Percentiles rank a stretch among this genome's conserved stretches.
phyloP scores from a whole-genome alignment of 2,888 invertebrate genomes.

The Villa cingulata region DNA sequence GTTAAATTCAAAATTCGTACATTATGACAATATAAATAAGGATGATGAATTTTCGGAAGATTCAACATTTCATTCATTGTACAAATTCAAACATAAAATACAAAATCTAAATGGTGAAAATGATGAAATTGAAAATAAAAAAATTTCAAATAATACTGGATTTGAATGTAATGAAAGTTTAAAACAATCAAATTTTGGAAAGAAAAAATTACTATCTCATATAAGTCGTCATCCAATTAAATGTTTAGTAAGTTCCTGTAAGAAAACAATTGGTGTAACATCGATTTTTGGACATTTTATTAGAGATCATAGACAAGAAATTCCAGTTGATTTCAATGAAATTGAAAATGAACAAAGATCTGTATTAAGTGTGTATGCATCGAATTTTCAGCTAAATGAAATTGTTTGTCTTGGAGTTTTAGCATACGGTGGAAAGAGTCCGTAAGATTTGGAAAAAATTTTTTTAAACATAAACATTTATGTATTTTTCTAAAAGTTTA shows the following conservation, averaged over 20 bases:
- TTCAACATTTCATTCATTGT: too few species aligned
- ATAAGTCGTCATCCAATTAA: slow-evolving; percentile 20
- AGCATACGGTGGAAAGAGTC: slow-evolving; percentile 20
- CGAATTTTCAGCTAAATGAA: slow-evolving; percentile 16
- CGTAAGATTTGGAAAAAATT: slow-evolving; percentile 7
- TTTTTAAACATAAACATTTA: neutral
- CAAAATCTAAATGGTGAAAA: too few species aligned
- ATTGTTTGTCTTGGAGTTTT: slow-evolving; percentile 22
- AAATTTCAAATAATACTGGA: neutral
- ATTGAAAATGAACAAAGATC: slow-evolving; percentile 17
- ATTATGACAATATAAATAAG: slow-evolving; percentile 8
- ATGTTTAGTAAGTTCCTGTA: slow-evolving; percentile 22
- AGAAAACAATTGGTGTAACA: slow-evolving; percentile 20
- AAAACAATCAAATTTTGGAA: slow-evolving; percentile 15
- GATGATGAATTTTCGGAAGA: too few species aligned
- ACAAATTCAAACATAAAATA: neutral
- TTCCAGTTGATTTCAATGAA: slow-evolving; percentile 16
- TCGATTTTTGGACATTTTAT: slow-evolving; percentile 23
- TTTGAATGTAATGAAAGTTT: neutral
- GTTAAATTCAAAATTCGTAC: slow-evolving; percentile 20
- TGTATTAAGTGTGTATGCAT: slow-evolving; percentile 18
- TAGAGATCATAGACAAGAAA: slow-evolving; percentile 17
- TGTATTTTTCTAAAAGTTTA: neutral
- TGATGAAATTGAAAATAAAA: neutral
- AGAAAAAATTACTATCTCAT: too few species aligned